Evolutionary conservation across 2,797 vertebrate genomes (phyloP).

Genomic region (Acanthurus tractus): DNA sequence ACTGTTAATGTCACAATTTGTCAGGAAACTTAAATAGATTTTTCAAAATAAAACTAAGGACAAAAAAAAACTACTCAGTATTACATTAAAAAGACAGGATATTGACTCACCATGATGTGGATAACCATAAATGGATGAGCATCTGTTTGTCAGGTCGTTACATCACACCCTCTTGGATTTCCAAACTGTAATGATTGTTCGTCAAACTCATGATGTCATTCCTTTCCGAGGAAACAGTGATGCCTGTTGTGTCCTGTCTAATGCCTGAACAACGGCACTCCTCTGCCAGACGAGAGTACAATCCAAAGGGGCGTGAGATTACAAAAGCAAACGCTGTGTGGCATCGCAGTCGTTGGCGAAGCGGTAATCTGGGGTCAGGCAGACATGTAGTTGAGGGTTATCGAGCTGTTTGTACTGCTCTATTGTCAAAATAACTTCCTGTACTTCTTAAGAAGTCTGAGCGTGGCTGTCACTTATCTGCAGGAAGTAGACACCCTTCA

Average conservation of each 20-base stretch:
- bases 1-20: neutral
- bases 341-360: conserved; percentile 6
- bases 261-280: neutral
- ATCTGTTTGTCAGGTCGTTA: conserved; percentile 27
- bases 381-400: conserved; percentile 45
- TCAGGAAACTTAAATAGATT: neutral
- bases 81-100: neutral
- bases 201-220: conserved; percentile 64
- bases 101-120: conserved; percentile 1
- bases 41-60: neutral
- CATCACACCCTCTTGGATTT: conserved; percentile 33
- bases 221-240: conserved; percentile 40
- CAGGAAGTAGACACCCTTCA: conserved; percentile 78
- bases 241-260: conserved; percentile 20
- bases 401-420: conserved; percentile 50
- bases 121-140: conserved; percentile 52
- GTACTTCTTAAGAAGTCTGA: conserved; percentile 25
- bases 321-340: conserved; percentile 36
- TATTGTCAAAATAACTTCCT: conserved; percentile 66
- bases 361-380: conserved; percentile 45
- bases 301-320: too few species aligned
- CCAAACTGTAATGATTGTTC: conserved; percentile 48
- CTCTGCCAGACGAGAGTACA: conserved; percentile 39
- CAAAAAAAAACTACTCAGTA: neutral
- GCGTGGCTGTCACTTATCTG: conserved; percentile 68